These are phyloP conservation scores for Ruditapes philippinarum DNA, from an alignment of 1,140 invertebrate genomes.

Conservation along the genomic window DNA sequence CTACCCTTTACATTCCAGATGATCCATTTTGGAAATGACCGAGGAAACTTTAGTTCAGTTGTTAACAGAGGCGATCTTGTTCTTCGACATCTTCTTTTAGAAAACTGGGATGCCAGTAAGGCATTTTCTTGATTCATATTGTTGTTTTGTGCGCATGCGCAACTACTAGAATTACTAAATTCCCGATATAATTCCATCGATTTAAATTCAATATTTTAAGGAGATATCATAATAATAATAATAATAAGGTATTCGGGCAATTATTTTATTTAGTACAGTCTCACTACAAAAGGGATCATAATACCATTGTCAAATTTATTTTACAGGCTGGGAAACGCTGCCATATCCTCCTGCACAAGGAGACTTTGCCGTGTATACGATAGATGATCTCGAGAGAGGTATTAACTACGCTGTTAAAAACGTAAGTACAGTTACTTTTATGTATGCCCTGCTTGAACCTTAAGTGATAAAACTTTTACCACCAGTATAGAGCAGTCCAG, in stretches of 20 bases:
- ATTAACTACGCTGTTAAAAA: constrained; percentile 33
- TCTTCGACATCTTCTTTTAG: constrained; percentile 27
- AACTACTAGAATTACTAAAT: no score
- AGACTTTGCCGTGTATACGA: constrained; percentile 47
- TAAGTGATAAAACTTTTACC: no score
- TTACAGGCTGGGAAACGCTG: neutral
- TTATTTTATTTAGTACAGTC: no score
- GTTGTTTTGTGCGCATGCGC: no score
- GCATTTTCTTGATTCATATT: neutral
- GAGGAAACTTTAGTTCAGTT: constrained; percentile 24
- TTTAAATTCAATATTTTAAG: no score
- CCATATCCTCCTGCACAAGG: constrained; percentile 51
- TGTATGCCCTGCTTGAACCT: neutral
- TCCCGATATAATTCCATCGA: no score
- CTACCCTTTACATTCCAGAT: no score
- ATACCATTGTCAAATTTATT: no score
- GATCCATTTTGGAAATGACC: constrained; percentile 39
- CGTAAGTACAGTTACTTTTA: neutral
- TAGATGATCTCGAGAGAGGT: neutral
- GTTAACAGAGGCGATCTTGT: constrained; percentile 35
- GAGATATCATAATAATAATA: no score
- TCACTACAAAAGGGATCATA: no score
- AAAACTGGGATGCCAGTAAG: constrained; percentile 44
- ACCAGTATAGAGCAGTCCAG: no score
- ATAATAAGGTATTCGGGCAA: no score